phyloP scores from a whole-genome alignment of 1,140 invertebrate genomes.

The Lethrus apterus region DNA sequence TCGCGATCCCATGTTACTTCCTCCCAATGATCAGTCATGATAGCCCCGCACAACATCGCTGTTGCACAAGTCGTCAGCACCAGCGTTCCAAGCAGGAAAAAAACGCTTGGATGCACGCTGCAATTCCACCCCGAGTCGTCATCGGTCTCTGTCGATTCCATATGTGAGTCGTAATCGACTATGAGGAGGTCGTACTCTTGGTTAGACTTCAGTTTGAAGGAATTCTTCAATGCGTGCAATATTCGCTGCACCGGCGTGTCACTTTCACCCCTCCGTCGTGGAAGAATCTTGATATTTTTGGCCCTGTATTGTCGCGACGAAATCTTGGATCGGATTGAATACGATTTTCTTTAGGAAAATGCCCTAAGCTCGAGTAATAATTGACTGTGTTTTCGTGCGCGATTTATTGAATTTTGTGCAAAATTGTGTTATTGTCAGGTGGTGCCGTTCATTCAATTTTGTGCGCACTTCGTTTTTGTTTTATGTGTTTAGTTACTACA shows the following conservation, averaged over 20 bases:
- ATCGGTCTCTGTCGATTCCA: slow-evolving; percentile 38
- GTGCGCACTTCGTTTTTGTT: no score
- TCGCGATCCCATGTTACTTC: slow-evolving; percentile 65
- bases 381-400: no score
- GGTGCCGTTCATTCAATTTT: no score
- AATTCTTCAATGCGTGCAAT: slow-evolving; percentile 17
- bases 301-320: slow-evolving; percentile 9
- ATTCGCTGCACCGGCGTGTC: slow-evolving; percentile 5
- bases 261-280: slow-evolving; percentile 7
- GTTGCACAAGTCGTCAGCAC: slow-evolving; percentile 56
- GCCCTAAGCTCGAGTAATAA: no score
- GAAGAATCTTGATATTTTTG: slow-evolving; percentile 8
- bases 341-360: no score
- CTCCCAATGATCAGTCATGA: slow-evolving; percentile 84
- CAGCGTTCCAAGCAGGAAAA: slow-evolving; percentile 16
- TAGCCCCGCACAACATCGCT: slow-evolving; percentile 69
- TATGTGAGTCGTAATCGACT: slow-evolving; percentile 30
- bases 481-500: no score
- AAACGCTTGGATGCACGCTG: slow-evolving; percentile 34
- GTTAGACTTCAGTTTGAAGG: slow-evolving; percentile 30
- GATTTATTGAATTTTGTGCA: no score
- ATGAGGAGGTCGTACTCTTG: slow-evolving; percentile 39
- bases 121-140: slow-evolving; percentile 40
- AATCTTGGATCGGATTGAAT: no score
- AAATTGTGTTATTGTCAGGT: no score